Conservation (phyloP, 2,888 invertebrate genomes). For the Zaprionus obscuricornis region DNA sequence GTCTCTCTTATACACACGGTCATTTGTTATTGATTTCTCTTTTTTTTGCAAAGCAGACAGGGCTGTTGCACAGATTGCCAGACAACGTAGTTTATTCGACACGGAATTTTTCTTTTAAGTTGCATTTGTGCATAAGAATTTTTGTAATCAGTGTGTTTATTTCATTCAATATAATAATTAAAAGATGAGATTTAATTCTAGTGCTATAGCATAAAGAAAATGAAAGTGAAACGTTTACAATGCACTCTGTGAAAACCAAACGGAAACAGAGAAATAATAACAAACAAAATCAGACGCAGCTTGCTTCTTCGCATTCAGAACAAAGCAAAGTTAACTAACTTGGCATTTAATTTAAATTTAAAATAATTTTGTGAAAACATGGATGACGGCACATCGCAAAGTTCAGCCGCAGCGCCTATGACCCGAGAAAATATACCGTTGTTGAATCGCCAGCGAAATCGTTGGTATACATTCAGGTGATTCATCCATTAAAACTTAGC, state of each 20-base stretch:
- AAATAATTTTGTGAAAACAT: slow-evolving; percentile 52
- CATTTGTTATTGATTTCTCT: slow-evolving; percentile 61
- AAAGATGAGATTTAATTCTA: slow-evolving; percentile 3
- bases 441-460: slow-evolving; percentile 86
- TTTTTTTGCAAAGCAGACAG: slow-evolving; percentile 41
- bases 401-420: slow-evolving; percentile 85
- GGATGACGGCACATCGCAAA: slow-evolving; percentile 83
- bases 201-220: slow-evolving; percentile 15
- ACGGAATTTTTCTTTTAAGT: slow-evolving; percentile 55
- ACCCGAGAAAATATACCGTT: slow-evolving; percentile 88
- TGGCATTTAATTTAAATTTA: slow-evolving; percentile 6
- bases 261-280: slow-evolving; percentile 26
- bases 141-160: slow-evolving; percentile 8
- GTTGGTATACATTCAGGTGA: slow-evolving; percentile 87
- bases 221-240: slow-evolving; percentile 35
- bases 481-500: slow-evolving; percentile 66
- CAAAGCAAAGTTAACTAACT: slow-evolving; percentile 30
- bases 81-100: slow-evolving; percentile 56
- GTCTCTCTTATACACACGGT: slow-evolving; percentile 5
- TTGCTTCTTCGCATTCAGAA: slow-evolving; percentile 45
- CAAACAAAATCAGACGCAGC: slow-evolving; percentile 38
- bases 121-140: slow-evolving; percentile 64
- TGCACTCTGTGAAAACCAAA: slow-evolving; percentile 47
- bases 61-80: slow-evolving; percentile 47
- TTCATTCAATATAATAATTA: slow-evolving; percentile 8